These are phyloP conservation scores for Rhabdomys pumilio DNA, from an alignment of 2,797 vertebrate species.

Conservation along the genomic window DNA sequence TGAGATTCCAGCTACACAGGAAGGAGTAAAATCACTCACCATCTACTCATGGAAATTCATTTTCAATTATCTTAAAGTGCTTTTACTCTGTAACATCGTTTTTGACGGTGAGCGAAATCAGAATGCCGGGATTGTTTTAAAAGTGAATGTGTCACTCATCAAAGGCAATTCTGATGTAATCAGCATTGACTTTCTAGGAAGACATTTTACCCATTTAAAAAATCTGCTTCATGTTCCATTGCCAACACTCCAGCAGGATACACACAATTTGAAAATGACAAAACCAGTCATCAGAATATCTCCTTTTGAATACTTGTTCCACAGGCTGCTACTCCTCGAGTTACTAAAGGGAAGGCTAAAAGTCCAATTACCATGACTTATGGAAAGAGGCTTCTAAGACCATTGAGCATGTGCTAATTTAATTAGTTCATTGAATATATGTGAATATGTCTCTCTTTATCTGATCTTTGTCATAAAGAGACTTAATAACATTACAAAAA, in stretches of 20 bases:
- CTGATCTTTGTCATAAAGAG: constrained; percentile 63
- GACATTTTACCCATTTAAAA: constrained; percentile 76
- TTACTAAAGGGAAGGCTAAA: constrained; percentile 52
- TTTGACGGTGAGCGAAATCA: constrained; percentile 60
- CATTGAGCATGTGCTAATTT: constrained; percentile 14
- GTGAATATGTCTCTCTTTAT: constrained; percentile 65
- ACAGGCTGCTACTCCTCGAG: not conserved
- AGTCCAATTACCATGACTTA: constrained; percentile 56
- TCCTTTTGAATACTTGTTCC: constrained; percentile 70
- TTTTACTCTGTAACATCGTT: constrained; percentile 32
- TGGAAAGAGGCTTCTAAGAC: not conserved
- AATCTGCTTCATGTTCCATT: constrained; percentile 21
- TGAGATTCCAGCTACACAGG: not conserved
- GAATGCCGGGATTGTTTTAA: constrained; percentile 53
- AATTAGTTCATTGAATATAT: constrained; percentile 17
- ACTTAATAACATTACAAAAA: constrained; percentile 71
- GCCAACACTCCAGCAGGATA: constrained; percentile 3
- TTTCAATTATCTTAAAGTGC: constrained; percentile 62
- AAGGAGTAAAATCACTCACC: constrained; percentile 32
- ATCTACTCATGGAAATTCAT: constrained; percentile 51
- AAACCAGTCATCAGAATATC: constrained; percentile 40
- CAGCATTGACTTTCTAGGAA: constrained; percentile 47
- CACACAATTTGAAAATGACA: constrained; percentile 66
- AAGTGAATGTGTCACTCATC: constrained; percentile 49
- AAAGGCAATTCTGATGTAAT: constrained; percentile 62